Evolutionary conservation across 2,888 invertebrate genomes (phyloP).

Genomic region (Ptychoptera contaminata): DNA sequence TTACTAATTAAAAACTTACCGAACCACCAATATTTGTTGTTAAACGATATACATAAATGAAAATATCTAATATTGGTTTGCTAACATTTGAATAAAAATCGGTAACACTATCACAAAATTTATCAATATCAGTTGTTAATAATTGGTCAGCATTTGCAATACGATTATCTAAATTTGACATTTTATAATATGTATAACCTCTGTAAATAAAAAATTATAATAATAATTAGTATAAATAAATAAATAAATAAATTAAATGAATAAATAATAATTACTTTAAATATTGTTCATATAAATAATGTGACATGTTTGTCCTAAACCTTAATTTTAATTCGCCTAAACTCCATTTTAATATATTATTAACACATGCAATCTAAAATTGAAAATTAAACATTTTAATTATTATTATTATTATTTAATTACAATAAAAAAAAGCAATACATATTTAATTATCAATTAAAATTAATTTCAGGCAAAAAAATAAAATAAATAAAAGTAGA

Average conservation of each 20-base stretch:
- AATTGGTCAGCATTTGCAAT: constrained; percentile 94
- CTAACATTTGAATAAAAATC: constrained; percentile 93
- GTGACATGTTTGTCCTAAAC: constrained; percentile 76
- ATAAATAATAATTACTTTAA: constrained; percentile 52
- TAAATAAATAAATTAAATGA: neutral
- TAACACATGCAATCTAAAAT: constrained; percentile 78
- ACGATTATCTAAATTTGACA: constrained; percentile 86
- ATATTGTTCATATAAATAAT: constrained; percentile 79
- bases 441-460: constrained; percentile 3
- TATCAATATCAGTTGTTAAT: constrained; percentile 90
- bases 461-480: too few relatives aligned
- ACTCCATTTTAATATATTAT: constrained; percentile 87
- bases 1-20: constrained; percentile 28
- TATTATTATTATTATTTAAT: neutral
- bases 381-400: constrained; percentile 13
- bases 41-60: constrained; percentile 82
- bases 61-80: constrained; percentile 88
- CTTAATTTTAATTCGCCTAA: constrained; percentile 84
- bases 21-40: constrained; percentile 71
- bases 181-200: constrained; percentile 92
- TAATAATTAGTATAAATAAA: constrained; percentile 10
- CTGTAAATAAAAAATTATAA: constrained; percentile 27
- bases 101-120: constrained; percentile 89
- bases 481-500: too few relatives aligned
- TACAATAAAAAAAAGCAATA: too few relatives aligned